Base-by-base conservation (phyloP, 1,140 invertebrate species). In the Battus philenor region DNA sequence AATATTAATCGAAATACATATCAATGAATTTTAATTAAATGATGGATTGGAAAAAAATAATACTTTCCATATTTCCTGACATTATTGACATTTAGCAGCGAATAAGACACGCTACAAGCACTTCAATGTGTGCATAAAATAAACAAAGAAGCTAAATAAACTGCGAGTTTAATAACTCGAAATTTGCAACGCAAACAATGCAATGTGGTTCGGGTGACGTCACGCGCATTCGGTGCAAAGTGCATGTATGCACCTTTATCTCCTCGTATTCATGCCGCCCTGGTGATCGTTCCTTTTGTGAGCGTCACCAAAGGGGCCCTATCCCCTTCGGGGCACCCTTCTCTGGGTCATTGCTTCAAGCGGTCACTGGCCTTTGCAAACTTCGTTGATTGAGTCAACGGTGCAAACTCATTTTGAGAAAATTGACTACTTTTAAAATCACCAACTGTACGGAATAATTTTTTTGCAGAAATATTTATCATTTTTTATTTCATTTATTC, bases 291-390 rank as follows among this genome's bases (percentile, higher is more conserved):
- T 84, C 80, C 80, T 84, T 84, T 84, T 78, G 72, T 70, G 49
- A 75, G 62, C 65, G 72, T 75, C 69, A 78, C 76, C 65, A 80
- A 84, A 81, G 80, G 72, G 80, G 80, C 77, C 77, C 77, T 81
- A 81, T 78, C 77, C 80, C 77, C 77, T 81, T 81, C 49, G 65
- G 46, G 70, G 75, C 81, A 75, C 73, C 77, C 81, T 81, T 74
- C 76, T 64, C 10, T 78, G 75, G 77, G 73, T 81, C 76, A 81
- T 67, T 61, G 65, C 62, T 64, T 73, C 55, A 67, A 51, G 57
- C 63, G 74, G 68, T 73, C 69, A 61, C 50, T 67, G 59, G 67
- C 71, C 63, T 58, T 24, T 44, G 20, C 47, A 54, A 63, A 60
- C 54, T 67, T 68, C 58, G 43, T 54, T 12, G 10, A 29, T 20